phyloP scores from a whole-genome alignment of 2,113 vertebrate genomes.

The Colossoma macropomum region DNA sequence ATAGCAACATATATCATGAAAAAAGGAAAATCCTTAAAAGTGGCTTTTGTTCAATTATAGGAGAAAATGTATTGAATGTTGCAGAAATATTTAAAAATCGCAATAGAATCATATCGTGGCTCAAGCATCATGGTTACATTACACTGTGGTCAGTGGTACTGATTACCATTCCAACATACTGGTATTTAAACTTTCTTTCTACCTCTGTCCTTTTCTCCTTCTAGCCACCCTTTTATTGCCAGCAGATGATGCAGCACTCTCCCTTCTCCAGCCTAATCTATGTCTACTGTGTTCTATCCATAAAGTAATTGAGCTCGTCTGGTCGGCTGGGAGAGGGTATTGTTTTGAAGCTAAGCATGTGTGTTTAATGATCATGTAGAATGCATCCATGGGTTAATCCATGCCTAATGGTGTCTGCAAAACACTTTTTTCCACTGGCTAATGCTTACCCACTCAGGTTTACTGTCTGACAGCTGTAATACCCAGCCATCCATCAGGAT shows the following conservation, averaged over 20 bases:
- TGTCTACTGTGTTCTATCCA: neutral
- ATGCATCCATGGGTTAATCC: constrained; percentile 16
- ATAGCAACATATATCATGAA: too few relatives aligned
- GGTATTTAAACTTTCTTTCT: neutral
- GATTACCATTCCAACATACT: neutral
- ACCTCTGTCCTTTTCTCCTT: neutral
- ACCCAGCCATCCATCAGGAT: constrained; percentile 34
- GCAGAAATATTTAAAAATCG: too few relatives aligned
- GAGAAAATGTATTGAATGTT: too few relatives aligned
- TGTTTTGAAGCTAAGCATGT: constrained; percentile 11
- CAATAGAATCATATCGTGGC: too few relatives aligned
- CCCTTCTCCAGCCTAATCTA: neutral
- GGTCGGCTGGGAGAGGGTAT: neutral
- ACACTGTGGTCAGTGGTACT: too few relatives aligned
- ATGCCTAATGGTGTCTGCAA: constrained; percentile 11
- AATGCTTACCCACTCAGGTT: constrained; percentile 11
- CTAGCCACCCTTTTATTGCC: neutral
- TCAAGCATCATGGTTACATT: too few relatives aligned
- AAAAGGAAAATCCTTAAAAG: too few relatives aligned
- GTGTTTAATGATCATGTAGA: constrained; percentile 19
- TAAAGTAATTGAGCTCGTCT: neutral
- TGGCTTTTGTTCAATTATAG: too few relatives aligned
- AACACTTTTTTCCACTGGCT: neutral
- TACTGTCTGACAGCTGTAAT: constrained; percentile 39
- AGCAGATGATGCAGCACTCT: neutral